phyloP scores from a whole-genome alignment of 2,797 vertebrate genomes.

The Molossus molossus region DNA sequence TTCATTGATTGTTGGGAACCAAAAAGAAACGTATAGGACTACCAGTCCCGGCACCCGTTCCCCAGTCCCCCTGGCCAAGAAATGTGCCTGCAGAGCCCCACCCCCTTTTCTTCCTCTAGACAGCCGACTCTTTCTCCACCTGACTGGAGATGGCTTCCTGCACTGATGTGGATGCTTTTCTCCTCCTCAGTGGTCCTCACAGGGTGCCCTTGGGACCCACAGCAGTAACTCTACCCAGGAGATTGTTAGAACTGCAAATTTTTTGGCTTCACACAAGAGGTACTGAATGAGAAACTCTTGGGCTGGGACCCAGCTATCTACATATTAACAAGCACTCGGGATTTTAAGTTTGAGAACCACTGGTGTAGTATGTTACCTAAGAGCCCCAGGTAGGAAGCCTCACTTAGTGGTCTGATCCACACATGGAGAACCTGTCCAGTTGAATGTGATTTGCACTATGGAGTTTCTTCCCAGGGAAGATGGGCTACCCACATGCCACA shows the following conservation, averaged over 20 bases:
- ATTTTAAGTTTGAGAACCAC: background rate
- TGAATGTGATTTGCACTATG: background rate
- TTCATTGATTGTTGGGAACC: background rate
- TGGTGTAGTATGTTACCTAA: background rate
- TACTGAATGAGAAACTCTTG: background rate
- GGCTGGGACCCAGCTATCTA: background rate
- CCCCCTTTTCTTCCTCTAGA: background rate
- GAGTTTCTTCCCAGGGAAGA: background rate
- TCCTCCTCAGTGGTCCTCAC: background rate
- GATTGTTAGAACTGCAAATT: background rate
- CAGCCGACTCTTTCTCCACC: background rate
- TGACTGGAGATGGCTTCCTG: background rate
- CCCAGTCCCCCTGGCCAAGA: background rate
- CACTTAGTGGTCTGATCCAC: background rate
- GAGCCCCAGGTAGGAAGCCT: background rate
- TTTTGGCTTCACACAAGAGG: background rate
- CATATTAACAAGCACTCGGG: background rate
- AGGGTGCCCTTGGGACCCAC: background rate
- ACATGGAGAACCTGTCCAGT: background rate
- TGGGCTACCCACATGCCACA: background rate
- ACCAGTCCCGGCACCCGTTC: too few species aligned
- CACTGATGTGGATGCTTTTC: background rate
- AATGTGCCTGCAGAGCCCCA: background rate
- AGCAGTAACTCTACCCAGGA: background rate
- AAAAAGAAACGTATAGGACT: background rate